These are phyloP conservation scores for Gonioctena quinquepunctata DNA, from an alignment of 1,140 invertebrate genomes.

Conservation along the genomic window DNA sequence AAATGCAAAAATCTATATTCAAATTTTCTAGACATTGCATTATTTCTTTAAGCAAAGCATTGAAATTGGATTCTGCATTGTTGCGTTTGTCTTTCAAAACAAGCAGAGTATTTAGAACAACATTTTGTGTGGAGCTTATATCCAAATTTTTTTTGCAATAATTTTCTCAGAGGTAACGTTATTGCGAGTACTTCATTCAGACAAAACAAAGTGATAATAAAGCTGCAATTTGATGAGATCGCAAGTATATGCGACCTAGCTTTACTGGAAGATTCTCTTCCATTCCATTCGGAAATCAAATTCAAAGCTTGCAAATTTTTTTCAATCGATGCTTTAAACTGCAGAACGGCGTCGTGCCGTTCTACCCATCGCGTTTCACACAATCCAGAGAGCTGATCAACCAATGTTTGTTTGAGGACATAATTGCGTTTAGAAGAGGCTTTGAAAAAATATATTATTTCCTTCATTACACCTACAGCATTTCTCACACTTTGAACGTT, in stretches of 20 bases:
- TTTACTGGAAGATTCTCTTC: background rate
- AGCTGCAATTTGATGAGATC: background rate
- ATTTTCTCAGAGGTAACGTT: background rate
- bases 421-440: conserved; percentile 32
- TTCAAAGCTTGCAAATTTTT: conserved; percentile 4
- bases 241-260: background rate
- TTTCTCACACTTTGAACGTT: conserved; percentile 33
- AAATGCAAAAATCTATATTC: no score
- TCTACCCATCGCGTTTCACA: conserved; percentile 12
- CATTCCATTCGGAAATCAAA: background rate
- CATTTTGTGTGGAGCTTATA: background rate
- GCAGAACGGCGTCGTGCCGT: background rate
- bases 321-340: background rate
- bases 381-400: background rate
- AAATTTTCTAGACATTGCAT: no score
- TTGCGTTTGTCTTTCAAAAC: background rate
- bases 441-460: conserved; percentile 39
- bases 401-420: background rate
- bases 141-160: background rate
- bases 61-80: no score
- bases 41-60: no score
- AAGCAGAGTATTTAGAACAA: background rate
- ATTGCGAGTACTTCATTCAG: background rate
- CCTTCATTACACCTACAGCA: conserved; percentile 21
- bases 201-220: background rate